Conservation (phyloP, 1,140 invertebrate genomes). For the Lepidotrigona ventralis region DNA sequence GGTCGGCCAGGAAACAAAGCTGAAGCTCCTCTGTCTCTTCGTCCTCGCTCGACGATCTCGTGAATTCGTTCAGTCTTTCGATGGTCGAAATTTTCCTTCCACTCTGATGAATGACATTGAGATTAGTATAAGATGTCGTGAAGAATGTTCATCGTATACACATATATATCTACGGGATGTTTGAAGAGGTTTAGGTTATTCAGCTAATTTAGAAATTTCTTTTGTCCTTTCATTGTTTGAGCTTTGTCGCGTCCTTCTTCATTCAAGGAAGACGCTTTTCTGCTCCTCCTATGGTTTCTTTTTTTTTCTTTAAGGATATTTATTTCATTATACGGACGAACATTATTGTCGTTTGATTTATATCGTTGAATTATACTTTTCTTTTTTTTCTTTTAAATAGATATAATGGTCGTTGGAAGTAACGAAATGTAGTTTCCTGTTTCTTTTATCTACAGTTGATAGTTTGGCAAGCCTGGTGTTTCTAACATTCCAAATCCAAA, state of each 20-base stretch:
- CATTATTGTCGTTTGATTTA: not conserved
- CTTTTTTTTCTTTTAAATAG: not conserved
- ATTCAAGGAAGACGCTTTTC: not conserved
- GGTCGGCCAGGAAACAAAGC: conserved; percentile 66
- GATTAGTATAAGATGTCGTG: not conserved
- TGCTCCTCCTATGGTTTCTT: not conserved
- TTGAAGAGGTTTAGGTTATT: too few relatives aligned
- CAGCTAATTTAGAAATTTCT: too few relatives aligned
- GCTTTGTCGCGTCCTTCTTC: not conserved
- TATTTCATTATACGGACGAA: not conserved
- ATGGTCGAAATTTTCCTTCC: conserved; percentile 11
- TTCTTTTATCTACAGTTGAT: too few relatives aligned
- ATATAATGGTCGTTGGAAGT: not conserved
- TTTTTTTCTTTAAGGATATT: not conserved
- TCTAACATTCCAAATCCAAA: not conserved
- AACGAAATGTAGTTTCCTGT: not conserved
- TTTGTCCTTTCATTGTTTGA: not conserved
- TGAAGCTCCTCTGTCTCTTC: conserved; percentile 21
- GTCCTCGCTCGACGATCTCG: conserved; percentile 33
- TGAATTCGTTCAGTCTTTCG: conserved; percentile 26
- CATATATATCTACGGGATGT: not conserved
- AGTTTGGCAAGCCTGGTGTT: too few relatives aligned
- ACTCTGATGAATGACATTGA: conserved; percentile 1
- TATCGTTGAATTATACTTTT: not conserved
- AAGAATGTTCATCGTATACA: not conserved